A percentile compares a stretch with the other conserved stretches of the same genome.
phyloP scores from a whole-genome alignment of 2,888 invertebrate species.

The Entomobrya multifasciata region DNA sequence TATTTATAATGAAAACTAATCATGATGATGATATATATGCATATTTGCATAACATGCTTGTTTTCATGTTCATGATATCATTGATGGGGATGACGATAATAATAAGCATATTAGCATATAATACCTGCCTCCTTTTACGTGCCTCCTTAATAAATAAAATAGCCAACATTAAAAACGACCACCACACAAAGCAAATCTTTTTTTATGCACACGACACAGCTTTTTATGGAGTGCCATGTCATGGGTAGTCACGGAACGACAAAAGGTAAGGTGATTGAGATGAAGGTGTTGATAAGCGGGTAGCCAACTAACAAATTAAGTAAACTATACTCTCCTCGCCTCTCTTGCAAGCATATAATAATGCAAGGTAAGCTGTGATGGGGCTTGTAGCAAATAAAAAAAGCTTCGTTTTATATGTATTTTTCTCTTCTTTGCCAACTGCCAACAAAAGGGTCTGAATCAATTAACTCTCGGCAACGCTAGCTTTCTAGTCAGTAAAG shows the following conservation, averaged over 20 bases:
- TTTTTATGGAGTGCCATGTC: constrained; percentile 45
- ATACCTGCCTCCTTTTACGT: too few species aligned
- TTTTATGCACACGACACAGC: not conserved
- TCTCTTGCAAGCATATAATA: not conserved
- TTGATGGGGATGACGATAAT: too few species aligned
- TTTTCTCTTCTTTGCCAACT: not conserved
- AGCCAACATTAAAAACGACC: too few species aligned
- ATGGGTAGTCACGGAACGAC: constrained; percentile 40
- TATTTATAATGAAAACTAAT: constrained; percentile 21
- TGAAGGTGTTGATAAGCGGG: constrained; percentile 64
- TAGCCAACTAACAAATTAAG: not conserved
- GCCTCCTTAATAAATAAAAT: too few species aligned
- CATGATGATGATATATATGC: not conserved
- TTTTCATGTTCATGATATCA: not conserved
- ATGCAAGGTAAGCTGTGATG: constrained; percentile 42
- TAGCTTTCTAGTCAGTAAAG: too few species aligned
- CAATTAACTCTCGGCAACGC: constrained; percentile 52
- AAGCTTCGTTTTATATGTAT: too few species aligned
- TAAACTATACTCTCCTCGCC: not conserved
- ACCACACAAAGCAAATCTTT: constrained; percentile 38
- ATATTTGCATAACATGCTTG: constrained; percentile 41
- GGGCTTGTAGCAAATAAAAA: too few species aligned
- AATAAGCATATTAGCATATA: too few species aligned
- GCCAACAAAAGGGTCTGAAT: constrained; percentile 48
- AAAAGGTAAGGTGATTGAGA: not conserved